Percentiles rank a stretch among this genome's conserved stretches.
phyloP scores from a whole-genome alignment of 2,797 vertebrate genomes.

The Rhynchotus rufescens region DNA sequence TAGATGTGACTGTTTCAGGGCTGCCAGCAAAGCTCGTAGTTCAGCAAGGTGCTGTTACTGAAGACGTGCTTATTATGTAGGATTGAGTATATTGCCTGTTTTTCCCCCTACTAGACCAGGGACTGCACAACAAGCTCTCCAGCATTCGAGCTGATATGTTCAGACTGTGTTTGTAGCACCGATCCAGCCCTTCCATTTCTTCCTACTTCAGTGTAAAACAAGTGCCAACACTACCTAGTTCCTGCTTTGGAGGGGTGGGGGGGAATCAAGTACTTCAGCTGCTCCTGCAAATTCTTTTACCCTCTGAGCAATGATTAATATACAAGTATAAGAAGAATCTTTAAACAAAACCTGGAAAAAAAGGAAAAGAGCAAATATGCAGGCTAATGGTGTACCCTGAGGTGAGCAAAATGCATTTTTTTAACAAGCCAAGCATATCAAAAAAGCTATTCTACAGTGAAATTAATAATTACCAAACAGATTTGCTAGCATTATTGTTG shows the following conservation, averaged over 20 bases:
- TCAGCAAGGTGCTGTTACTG: neutral
- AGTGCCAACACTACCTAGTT: conserved; percentile 33
- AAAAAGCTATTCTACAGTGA: conserved; percentile 70
- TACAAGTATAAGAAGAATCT: conserved; percentile 72
- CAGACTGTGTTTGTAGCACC: neutral
- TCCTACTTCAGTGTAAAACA: neutral
- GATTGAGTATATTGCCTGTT: neutral
- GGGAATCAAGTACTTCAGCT: conserved; percentile 22
- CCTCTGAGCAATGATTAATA: conserved; percentile 71
- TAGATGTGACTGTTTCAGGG: neutral
- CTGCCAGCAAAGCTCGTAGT: neutral
- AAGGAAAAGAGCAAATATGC: conserved; percentile 64
- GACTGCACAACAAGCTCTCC: neutral
- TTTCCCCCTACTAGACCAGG: neutral
- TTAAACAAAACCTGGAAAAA: conserved; percentile 70
- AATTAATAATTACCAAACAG: conserved; percentile 75
- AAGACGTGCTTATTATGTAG: neutral
- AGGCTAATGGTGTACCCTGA: conserved; percentile 70
- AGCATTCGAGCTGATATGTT: neutral
- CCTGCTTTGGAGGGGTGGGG: neutral
- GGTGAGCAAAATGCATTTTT: conserved; percentile 69
- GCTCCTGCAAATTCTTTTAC: conserved; percentile 59
- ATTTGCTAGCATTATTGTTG: conserved; percentile 69
- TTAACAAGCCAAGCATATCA: conserved; percentile 73
- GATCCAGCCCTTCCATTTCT: neutral